Conservation (phyloP, 2,113 vertebrate genomes). For the Nothoprocta perdicaria region DNA sequence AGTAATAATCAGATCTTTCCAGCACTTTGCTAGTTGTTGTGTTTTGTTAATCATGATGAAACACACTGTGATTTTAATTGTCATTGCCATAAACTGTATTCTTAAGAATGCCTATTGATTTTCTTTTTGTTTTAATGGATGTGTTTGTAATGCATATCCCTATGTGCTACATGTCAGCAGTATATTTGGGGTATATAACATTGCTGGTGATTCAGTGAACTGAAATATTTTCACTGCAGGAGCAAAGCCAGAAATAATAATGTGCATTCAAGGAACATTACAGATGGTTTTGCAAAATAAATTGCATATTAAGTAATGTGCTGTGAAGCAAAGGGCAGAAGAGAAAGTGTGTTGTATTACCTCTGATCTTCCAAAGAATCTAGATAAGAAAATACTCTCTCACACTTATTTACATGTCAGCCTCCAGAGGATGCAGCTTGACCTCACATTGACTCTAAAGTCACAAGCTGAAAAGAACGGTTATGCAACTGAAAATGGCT, state of each 20-base stretch:
- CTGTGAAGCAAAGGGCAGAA: neutral
- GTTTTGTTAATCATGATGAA: neutral
- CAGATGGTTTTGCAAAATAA: neutral
- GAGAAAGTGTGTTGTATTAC: neutral
- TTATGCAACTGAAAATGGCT: conserved; percentile 61
- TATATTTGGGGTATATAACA: neutral
- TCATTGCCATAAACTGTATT: neutral
- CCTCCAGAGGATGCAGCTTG: conserved; percentile 44
- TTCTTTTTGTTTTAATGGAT: neutral
- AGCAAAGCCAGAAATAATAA: neutral
- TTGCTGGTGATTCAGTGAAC: neutral
- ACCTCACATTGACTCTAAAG: conserved; percentile 60
- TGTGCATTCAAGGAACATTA: neutral
- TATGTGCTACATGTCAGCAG: neutral
- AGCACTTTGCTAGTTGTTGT: neutral
- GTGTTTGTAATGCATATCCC: neutral
- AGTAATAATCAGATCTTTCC: neutral
- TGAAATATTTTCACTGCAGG: neutral
- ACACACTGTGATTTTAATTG: neutral
- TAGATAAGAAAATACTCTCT: conserved; percentile 14
- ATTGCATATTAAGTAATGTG: neutral
- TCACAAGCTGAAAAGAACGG: conserved; percentile 55
- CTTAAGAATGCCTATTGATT: neutral
- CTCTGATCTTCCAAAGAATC: conserved; percentile 4
- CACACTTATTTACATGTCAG: conserved; percentile 35